Conservation (phyloP, 1,140 invertebrate genomes). For the Rhysida immarginata region DNA sequence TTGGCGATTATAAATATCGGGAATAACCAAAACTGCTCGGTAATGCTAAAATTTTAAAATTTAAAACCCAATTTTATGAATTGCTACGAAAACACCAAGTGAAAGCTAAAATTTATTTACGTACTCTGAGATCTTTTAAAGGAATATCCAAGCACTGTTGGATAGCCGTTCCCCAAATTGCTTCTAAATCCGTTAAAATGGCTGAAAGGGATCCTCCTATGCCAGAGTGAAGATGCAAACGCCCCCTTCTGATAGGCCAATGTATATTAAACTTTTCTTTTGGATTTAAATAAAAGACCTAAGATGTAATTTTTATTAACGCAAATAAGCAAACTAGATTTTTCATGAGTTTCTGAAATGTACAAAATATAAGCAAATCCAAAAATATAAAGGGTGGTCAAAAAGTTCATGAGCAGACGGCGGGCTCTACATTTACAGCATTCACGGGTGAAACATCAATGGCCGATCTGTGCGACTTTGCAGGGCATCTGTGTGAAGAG, state of each 20-base stretch:
- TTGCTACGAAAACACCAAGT: background rate
- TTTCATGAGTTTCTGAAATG: too few species aligned
- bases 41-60: constrained; percentile 55
- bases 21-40: constrained; percentile 70
- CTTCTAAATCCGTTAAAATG: constrained; percentile 65
- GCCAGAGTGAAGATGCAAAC: constrained; percentile 66
- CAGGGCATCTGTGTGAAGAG: too few species aligned
- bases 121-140: constrained; percentile 50
- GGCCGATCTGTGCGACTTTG: too few species aligned
- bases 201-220: constrained; percentile 69
- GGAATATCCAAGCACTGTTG: constrained; percentile 58
- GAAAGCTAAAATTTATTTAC: background rate
- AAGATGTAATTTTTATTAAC: constrained; percentile 9
- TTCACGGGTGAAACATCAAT: too few species aligned
- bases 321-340: too few species aligned
- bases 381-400: too few species aligned
- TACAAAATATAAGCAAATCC: too few species aligned
- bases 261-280: constrained; percentile 62
- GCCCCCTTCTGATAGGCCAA: constrained; percentile 73
- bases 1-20: constrained; percentile 76
- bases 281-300: constrained; percentile 55
- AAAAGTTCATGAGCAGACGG: too few species aligned
- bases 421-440: too few species aligned
- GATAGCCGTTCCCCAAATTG: constrained; percentile 72
- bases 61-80: too few species aligned